A percentile compares a stretch with the other conserved stretches of the same genome.
These are phyloP conservation scores for Zonitis immaculata DNA, from an alignment of 2,888 invertebrate genomes.

Conservation along the genomic window DNA sequence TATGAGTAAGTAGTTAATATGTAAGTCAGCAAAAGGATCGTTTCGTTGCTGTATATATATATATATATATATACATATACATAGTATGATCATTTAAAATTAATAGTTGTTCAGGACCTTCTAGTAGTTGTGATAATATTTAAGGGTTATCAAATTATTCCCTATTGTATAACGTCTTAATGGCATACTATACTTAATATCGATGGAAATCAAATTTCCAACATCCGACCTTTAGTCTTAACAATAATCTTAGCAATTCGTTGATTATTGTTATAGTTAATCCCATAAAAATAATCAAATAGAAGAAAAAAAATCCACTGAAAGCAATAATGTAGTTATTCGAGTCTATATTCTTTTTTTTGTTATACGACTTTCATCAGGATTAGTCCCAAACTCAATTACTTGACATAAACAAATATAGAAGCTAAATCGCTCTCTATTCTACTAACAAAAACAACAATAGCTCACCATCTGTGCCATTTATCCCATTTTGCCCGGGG, in stretches of 20 bases:
- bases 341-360: not conserved
- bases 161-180: not conserved
- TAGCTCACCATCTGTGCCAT: constrained; percentile 50
- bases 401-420: not conserved
- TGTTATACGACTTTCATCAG: not conserved
- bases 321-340: no score
- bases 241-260: not conserved
- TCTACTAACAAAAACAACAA: not conserved
- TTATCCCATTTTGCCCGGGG: constrained; percentile 61
- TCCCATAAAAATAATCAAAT: not conserved
- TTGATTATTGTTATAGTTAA: not conserved
- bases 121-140: constrained; percentile 1
- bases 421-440: no score
- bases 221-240: not conserved
- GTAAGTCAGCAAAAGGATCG: not conserved
- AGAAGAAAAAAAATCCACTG: no score
- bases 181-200: not conserved
- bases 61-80: no score
- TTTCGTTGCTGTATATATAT: not conserved
- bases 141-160: constrained; percentile 2
- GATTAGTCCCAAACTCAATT: not conserved
- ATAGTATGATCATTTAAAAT: no score
- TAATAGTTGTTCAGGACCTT: constrained; percentile 2
- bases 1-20: constrained; percentile 8
- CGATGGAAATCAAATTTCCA: not conserved